Base-by-base conservation (phyloP, 1,140 invertebrate genomes). In the Leptinotarsa defecta region DNA sequence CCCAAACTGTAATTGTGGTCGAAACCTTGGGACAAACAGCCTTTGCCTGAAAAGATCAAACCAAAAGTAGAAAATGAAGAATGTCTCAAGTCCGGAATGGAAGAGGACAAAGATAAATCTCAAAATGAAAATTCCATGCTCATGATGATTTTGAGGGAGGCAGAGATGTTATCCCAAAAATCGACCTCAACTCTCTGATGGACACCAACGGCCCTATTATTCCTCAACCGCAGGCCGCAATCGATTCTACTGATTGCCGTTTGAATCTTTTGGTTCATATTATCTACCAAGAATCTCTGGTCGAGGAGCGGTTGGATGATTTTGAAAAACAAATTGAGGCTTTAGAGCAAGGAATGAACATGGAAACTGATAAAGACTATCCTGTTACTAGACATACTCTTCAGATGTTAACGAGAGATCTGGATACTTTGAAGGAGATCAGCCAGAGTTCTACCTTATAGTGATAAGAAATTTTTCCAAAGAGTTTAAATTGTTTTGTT, bases 1-100 rank as follows among this genome's bases (percentile, higher is more conserved):
- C 94, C 93, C 1, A 95, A 95, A 83, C 85, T 95, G 15, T 95
- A 95, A 84, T 86, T 95, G 0, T 95, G 94, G 94, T 92, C 93
- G 0, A 94, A 94, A 82, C 92, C 92, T 78, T 95, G 94, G 94
- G 91, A 92, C 76, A 89, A 90, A 77, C 61, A 57, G 67, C 74
- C 75, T 43, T 52, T 85, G 57, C 83, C 83, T 4, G 84, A 85
- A 77, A 84, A 84, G 77, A 65, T 74, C 11, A 69, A 79, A 72
- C 69, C 70, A n/a, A 76, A 80, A 76, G 13, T 78, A 13, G 76
- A 81, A 77, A 77, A 74, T 73, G 76, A 73, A 1, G 72, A 77
- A 13, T 76, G 78, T 27, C 48, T 76, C 8, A 79, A 81, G 71
- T 79, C 73, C 19, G 77, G 76, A 68, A 48, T 74, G 22, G 76